Evolutionary conservation across 2,113 vertebrate species (phyloP), one percentile per base, ranked within the genome.

Genomic region (Prietella phreatophila): DNA sequence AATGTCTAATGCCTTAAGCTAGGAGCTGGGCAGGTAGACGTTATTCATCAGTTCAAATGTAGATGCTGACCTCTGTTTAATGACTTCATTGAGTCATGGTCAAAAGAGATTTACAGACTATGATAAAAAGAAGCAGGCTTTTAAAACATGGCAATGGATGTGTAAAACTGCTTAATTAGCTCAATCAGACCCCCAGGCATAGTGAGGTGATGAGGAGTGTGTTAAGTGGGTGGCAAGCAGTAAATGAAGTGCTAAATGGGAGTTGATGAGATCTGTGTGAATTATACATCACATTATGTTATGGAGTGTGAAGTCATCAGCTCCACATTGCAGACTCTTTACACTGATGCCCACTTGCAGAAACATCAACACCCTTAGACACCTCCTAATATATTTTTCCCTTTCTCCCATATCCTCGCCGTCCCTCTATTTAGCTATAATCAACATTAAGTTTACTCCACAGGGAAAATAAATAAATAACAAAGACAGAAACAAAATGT

Each of bases 211-310:
- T 84, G 82, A 84, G 71, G 67, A 89, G 61, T 80, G 84, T 88
- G 79, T 88, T 73, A 86, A 76, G 50, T 63, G 71, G 84, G 89
- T 85, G 65, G 30, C 36, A 82, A 69, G 83, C 76, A 80, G 85
- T 82, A 88, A 88, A 76, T n/a, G 83, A 89, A 83, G 75, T 86
- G 80, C 85, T 82, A 82, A 89, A 87, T 78, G 50, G 71, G 67
- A 76, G 67, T 42, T 79, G 88, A 89, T 89, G 79, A 87, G 86
- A 85, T 76, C 33, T 83, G 65, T 33, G 56, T 82, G 82, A 89
- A 71, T 89, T 86, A 89, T 87, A 82, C 85, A 85, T 87, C 85
- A 76, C 79, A 89, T 89, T 83, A 87, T 63, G 75, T 67, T 83
- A 85, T 47, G 36, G 36, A 71, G 82, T 85, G 86, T 82, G 83